These are phyloP conservation scores for Erithacus rubecula DNA, from an alignment of 2,797 vertebrate species.

Conservation along the genomic window DNA sequence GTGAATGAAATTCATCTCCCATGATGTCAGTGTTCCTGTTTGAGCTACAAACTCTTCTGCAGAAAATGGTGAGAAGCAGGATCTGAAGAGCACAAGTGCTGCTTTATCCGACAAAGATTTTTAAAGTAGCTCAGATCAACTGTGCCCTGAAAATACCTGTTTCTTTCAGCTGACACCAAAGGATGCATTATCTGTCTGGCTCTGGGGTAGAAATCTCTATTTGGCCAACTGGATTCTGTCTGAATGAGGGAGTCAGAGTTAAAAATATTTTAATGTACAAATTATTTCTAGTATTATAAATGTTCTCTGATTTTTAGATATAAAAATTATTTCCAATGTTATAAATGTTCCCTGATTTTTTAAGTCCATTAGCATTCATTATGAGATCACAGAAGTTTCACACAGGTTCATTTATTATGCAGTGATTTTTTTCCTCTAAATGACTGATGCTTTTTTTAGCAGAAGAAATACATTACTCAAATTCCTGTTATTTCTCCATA, in stretches of 20 bases:
- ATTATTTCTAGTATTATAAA: not conserved
- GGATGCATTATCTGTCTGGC: not conserved
- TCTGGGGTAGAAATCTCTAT: not conserved
- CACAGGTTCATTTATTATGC: not conserved
- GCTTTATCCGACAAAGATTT: not conserved
- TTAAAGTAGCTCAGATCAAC: not conserved
- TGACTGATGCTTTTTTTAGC: not conserved
- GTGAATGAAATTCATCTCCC: not conserved
- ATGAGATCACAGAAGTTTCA: not conserved
- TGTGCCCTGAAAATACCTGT: not conserved
- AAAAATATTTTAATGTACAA: not conserved
- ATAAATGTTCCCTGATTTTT: not conserved
- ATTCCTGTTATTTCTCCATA: constrained; percentile 8
- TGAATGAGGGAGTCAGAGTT: not conserved
- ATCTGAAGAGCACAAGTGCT: not conserved
- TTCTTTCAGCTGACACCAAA: not conserved
- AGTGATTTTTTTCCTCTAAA: not conserved
- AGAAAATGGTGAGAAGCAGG: not conserved
- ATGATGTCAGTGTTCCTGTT: not conserved
- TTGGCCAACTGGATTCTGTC: not conserved
- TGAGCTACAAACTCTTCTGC: not conserved
- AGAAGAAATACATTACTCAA: not conserved
- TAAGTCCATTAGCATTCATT: not conserved
- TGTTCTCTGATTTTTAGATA: not conserved
- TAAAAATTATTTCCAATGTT: not conserved